phyloP scores from a whole-genome alignment of 2,888 invertebrate genomes.

The Drosophila ezoana region DNA sequence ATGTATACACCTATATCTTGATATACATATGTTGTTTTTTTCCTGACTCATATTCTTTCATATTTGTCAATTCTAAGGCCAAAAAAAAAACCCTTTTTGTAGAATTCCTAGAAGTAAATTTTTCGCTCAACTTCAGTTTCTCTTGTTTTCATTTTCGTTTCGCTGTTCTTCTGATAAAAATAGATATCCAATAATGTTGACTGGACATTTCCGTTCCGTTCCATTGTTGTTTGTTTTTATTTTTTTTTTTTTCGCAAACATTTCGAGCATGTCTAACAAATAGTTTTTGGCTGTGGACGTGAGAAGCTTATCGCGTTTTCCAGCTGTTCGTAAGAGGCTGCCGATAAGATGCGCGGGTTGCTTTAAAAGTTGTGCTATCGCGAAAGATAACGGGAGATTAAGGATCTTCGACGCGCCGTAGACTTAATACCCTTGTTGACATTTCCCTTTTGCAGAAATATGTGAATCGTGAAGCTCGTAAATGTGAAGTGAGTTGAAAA shows the following conservation, averaged over 20 bases:
- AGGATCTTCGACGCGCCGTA: too few relatives aligned
- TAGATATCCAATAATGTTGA: constrained; percentile 6
- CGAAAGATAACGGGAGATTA: neutral
- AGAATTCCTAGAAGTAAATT: constrained; percentile 34
- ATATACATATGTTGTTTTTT: constrained; percentile 9
- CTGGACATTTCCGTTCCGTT: constrained; percentile 12
- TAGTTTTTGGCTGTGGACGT: constrained; percentile 13
- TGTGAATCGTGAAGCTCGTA: neutral
- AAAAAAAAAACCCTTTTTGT: constrained; percentile 25
- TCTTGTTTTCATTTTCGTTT: constrained; percentile 30
- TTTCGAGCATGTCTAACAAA: constrained; percentile 13
- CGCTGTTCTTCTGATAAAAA: constrained; percentile 11
- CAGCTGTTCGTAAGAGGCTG: constrained; percentile 24
- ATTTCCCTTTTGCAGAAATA: neutral
- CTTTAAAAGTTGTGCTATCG: neutral
- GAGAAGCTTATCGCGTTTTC: constrained; percentile 14
- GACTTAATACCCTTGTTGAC: too few relatives aligned
- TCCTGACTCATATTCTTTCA: constrained; percentile 26
- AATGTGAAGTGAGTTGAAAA: neutral
- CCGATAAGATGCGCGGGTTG: constrained; percentile 25
- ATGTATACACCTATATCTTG: constrained; percentile 8
- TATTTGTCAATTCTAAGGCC: constrained; percentile 13
- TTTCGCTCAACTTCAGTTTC: constrained; percentile 12
- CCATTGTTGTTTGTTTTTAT: constrained; percentile 12
- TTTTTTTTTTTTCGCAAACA: constrained; percentile 26